phyloP scores from a whole-genome alignment of 2,888 invertebrate genomes.

The Ophraella communa region DNA sequence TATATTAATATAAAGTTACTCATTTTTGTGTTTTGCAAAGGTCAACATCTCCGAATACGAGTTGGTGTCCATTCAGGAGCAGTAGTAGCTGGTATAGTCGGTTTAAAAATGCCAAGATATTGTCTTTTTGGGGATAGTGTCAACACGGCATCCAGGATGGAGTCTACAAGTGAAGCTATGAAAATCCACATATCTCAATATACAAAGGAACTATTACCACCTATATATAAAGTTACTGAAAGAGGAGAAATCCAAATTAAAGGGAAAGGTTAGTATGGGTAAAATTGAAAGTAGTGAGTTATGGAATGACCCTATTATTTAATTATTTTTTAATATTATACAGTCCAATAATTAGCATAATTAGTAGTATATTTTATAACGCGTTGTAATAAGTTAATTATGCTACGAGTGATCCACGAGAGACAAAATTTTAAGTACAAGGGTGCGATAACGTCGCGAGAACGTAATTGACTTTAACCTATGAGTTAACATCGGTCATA shows the following conservation, averaged over 20 bases:
- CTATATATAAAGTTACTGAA: slow-evolving; percentile 76
- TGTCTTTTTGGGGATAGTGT: slow-evolving; percentile 91
- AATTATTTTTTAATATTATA: background rate
- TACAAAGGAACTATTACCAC: slow-evolving; percentile 77
- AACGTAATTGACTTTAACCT: no score
- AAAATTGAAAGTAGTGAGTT: background rate
- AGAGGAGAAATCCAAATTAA: slow-evolving; percentile 88
- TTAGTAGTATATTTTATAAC: no score
- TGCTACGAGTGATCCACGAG: no score
- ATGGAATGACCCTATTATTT: background rate
- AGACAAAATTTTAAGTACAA: no score
- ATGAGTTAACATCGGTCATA: no score
- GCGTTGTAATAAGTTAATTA: no score
- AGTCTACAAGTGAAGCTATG: slow-evolving; percentile 91
- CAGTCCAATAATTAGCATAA: no score
- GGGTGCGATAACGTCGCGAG: no score
- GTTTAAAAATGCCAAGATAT: slow-evolving; percentile 90
- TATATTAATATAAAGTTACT: background rate
- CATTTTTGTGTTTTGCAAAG: slow-evolving; percentile 55
- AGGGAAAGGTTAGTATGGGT: slow-evolving; percentile 77
- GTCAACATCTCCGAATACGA: slow-evolving; percentile 80
- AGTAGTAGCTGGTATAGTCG: slow-evolving; percentile 93
- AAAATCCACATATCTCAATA: slow-evolving; percentile 94
- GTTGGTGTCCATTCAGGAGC: slow-evolving; percentile 91
- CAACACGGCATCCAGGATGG: slow-evolving; percentile 91